Base-by-base conservation (phyloP, 1,140 invertebrate genomes). In the Drosophila triauraria region DNA sequence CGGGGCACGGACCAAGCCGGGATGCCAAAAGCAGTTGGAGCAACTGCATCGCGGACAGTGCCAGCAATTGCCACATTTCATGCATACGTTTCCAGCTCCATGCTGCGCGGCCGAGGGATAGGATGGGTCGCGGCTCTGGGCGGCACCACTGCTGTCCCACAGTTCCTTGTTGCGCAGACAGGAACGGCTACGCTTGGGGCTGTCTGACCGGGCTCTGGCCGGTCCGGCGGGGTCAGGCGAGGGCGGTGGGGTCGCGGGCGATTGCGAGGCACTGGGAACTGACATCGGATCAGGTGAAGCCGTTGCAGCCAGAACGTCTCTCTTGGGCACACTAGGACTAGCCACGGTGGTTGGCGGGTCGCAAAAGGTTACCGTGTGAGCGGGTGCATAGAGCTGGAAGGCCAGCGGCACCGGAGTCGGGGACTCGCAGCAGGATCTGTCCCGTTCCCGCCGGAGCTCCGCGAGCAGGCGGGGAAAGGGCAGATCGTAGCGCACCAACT, bases 11-110 rank as follows among this genome's bases (percentile, higher is more conserved):
- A 25, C 23, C 38, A 75, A n/a, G 10, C 71, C 61, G 7, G 74
- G 40, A 72, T 74, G 75, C 53, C 79, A 82, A 17, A 53, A 75
- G 75, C 58, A 85, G 54, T 81, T 65, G n/a, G 82, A 67, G 62
- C 62, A 69, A 43, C 17, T 69, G 50, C 82, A 85, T 35, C 64
- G 58, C 0, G 82, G 64, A 27, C 75, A 78, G 40, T 63, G 61
- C 68, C 82, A 86, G 38, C 42, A 64, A 23, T 64, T 67, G 25
- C 72, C 50, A 35, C 78, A 58, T 15, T 76, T 76, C 62, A 68
- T 76, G 60, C 64, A 75, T 4, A 58, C 56, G 48, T 72, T 79
- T 38, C 59, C 75, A 12, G 46, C 9, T 12, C 48, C 58, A 40
- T 53, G 61, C 23, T 59, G 62, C 12, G 61, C 20, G 38, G 67